Evolutionary conservation across 2,797 vertebrate species (phyloP), one percentile per base, ranked within the genome.

Genomic region (Iguana delicatissima): DNA sequence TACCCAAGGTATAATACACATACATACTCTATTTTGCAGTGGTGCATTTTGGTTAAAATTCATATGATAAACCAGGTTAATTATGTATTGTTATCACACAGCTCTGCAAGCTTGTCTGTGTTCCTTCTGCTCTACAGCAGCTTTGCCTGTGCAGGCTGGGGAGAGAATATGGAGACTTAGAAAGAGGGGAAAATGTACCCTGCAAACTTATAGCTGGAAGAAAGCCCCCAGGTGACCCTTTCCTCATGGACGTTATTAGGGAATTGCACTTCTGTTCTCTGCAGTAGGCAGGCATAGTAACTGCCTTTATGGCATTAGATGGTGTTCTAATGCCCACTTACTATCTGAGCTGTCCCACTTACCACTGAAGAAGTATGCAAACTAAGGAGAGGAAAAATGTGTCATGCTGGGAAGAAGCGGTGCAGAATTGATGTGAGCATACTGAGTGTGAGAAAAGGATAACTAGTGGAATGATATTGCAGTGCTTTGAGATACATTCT

Each of bases 1-100:
- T 99, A 97, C 93, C 98, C 99, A 95, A 98, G 99, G 99, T 99
- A 98, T 72, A 79, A n/a, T 67, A 92, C 84, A 32, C 35, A 55
- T 87, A 91, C 3, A 89, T 86, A 76, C 24, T 62, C 1, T 76
- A 6, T 72, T 79, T 89, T 80, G 57, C 55, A 80, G 6, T 55
- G 76, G 50, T 46, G 9, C 2, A 52, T 57, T 13, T 29, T 69
- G 10, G 9, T 69, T 13, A 69, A 69, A 69, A 13, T 69, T 13
- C 10, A 32, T 32, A 69, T 69, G 26, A 29, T 32, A 69, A 69
- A 69, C 26, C 10, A 69, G 26, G 8, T 14, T 50, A 32, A 18
- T 89, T 76, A 0, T 32, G 22, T 7, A 83, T 24, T 7, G 57
- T 26, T 42, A 46, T 29, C 29, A 72, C 13, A 80, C 50, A 64